Evolutionary conservation across 2,888 invertebrate genomes (phyloP), one percentile per base, ranked within the genome.

Genomic region (Ophion obscuratus): DNA sequence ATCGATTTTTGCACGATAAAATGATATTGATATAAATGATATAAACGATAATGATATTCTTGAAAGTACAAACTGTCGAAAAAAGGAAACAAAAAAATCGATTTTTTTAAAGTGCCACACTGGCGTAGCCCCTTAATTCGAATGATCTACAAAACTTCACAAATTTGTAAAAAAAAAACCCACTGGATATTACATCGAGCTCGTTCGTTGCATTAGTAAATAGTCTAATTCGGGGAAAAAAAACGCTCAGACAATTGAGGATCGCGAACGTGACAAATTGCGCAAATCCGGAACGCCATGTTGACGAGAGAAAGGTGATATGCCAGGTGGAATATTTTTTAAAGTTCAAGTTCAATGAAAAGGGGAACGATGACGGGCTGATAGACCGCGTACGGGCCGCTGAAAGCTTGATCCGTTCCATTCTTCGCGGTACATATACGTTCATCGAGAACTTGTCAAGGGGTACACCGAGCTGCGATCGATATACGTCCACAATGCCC

Each of bases 271-370:
- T 53, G 53, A 53, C 53, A 14, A 53, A 40, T 40, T 53, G 14
- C 53, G 53, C 14, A 14, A 17, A 17, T 14, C 5, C 53, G 14
- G 17, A 17, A 53, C 14, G 53, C 17, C 5, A 17, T 17, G 17
- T 4, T 53, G 53, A 53, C 44, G n/a, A n/a, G 64, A 67, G 7
- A 31, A 66, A 36, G 17, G 31, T 27, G 64, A 14, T 9, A 14
- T 62, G 64, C 11, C 27, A 24, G 9, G 14, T 53, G 53, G 11
- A 17, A 53, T 17, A 53, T 27, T 14, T 31, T 61, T 20, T 31
- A 36, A 71, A 57, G 73, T 73, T 59, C 73, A 73, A 73, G 73
- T 73, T 73, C 57, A 73, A 59, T 66, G 10, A 36, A 10, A 36
- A 47, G 17, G 4, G 17, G 17, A 53, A 17, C 53, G 24, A 31